Evolutionary conservation across 2,113 vertebrate species (phyloP).

Genomic region (Fulica atra): DNA sequence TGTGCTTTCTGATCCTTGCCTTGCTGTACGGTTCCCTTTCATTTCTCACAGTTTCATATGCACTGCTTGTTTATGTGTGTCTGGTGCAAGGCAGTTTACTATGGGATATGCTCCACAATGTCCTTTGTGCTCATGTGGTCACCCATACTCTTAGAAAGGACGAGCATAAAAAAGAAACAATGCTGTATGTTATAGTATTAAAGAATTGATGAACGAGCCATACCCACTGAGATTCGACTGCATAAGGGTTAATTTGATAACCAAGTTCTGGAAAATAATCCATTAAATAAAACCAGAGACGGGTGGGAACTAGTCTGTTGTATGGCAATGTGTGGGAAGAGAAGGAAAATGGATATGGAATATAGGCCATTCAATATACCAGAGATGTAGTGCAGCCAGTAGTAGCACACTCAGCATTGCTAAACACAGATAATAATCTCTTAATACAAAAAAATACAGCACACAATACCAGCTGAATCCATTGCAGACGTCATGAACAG

Average conservation of each 20-base stretch:
- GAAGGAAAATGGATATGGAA: background rate
- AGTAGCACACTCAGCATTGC: background rate
- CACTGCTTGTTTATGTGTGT: background rate
- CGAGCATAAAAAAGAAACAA: background rate
- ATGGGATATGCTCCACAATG: background rate
- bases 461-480: background rate
- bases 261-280: background rate
- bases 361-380: background rate
- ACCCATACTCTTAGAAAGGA: background rate
- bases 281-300: background rate
- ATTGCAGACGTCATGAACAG: background rate
- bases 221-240: background rate
- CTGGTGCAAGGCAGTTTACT: background rate
- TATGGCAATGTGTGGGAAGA: background rate
- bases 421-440: constrained; percentile 7
- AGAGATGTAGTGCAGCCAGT: background rate
- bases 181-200: background rate
- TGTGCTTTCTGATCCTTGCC: background rate
- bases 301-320: background rate
- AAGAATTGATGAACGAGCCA: background rate
- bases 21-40: background rate
- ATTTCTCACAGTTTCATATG: background rate
- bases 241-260: background rate
- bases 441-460: background rate
- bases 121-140: background rate